Base-by-base conservation (phyloP, 2,797 vertebrate species). In the Anas georgica region DNA sequence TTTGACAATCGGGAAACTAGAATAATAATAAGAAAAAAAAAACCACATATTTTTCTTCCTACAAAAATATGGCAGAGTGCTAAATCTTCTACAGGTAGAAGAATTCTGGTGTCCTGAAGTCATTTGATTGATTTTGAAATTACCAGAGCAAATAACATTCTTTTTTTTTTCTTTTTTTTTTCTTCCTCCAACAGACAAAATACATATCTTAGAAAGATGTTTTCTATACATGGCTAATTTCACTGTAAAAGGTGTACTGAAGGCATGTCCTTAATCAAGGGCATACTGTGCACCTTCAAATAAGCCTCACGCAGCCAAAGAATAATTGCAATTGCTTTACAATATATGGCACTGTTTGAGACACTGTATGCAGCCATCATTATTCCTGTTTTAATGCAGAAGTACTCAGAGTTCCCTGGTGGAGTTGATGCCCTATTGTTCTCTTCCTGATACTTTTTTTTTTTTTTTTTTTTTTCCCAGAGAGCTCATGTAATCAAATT, bases 201-300 rank as follows among this genome's bases (percentile, higher is more conserved):
- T 52, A 12, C 0, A 0, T 43, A 5, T 54, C 41, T 76, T 69
- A 50, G 37, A 52, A 90, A 43, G 43, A 26, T 26, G 5, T 55
- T 91, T 48, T 81, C 31, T 16, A 3, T 4, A 35, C n/a, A 43
- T 2, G 4, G 3, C 16, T 73, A 23, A 58, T 66, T 59, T 84
- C 15, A 37, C 62, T 74, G 21, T 73, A 43, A 86, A 35, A 3
- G 15, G 4, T 16, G 5, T 70, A 70, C n/a, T 0, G 1, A 70
- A 67, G 52, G 18, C n/a, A 5, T 46, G 31, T 29, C n/a, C 55
- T 28, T 73, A 18, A 14, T 84, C 12, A 14, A 37, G 37, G 54
- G 9, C 35, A 20, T 29, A 10, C 54, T 13, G 16, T 48, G 5
- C 16, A 56, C 20, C 52, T 66, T 86, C 50, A 25, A 17, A 33